Evolutionary conservation across 2,888 invertebrate species (phyloP), one percentile per base, ranked within the genome.

Genomic region (Nephrotoma flavescens): DNA sequence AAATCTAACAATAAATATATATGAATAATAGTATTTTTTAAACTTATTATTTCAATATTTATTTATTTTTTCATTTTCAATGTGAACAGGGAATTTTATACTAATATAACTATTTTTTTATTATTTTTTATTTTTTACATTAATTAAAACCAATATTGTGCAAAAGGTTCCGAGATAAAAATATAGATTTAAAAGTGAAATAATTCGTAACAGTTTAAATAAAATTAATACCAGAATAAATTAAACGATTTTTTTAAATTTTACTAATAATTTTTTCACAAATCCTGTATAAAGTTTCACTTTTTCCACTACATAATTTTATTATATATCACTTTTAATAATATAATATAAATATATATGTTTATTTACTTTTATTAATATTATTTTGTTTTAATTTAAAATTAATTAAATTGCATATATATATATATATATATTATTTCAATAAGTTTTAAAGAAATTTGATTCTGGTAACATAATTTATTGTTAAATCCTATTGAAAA

Each of bases 281-380:
- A 42, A 84, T 84, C 84, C 84, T 84, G 84, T 84, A 84, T 84
- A 84, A 84, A 84, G 84, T 84, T 84, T 84, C 84, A 41, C 84
- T 42, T 42, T 84, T 84, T 84, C 31, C 42, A 42, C 42, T 84
- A 84, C 84, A 84, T 84, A 84, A 41, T 42, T 84, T 42, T 41
- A 84, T 84, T 84, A 84, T 84, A 84, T 84, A 84, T 84, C 84
- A 84, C 84, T 84, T 84, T 84, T 41, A 84, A 84, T 84, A 42
- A 42, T 84, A 71, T 71, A 31, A 71, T 71, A 71, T 71, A 71
- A 71, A 71, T 71, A 71, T 71, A 71, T 71, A 71, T 71, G 71
- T 31, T 71, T 71, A 71, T 71, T 71, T 71, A 71, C 31, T 71
- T 71, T 31, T 71, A 71, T 71, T 71, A 31, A 31, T 71, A 71